Base-by-base conservation (phyloP, 1,140 invertebrate genomes). In the Calosoma granatense region DNA sequence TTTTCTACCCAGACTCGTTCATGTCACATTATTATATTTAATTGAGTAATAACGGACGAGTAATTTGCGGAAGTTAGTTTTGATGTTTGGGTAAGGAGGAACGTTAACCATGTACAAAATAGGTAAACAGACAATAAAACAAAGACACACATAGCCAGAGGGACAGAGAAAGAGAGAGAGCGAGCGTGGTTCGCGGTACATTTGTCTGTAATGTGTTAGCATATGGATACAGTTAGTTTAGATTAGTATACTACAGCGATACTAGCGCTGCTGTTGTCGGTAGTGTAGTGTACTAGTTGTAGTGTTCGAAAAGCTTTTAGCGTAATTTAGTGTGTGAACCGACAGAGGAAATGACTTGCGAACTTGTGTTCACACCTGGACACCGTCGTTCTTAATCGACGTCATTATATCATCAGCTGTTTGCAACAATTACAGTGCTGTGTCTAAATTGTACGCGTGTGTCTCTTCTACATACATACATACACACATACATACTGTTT, bases 291-390 rank as follows among this genome's bases (percentile, higher is more conserved):
- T n/a, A n/a, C n/a, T n/a, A n/a, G n/a, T n/a, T n/a, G n/a, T n/a
- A n/a, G n/a, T n/a, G n/a, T 30, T 6, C 26, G 6, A 30, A 56
- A 51, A 56, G 55, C 55, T 56, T 56, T 56, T 56, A 56, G 55
- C n/a, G 55, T 56, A 56, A 56, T 56, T 57, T 53, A 2, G 17
- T 51, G 47, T 26, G 23, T 53, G 17, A 47, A 47, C 41, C 23
- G 51, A 20, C 43, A 30, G 20, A 61, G 60, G 60, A 61, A 61
- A 56, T 61, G 60, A 61, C 60, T 61, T 61, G 60, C 60, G 56
- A 61, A 22, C 53, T 22, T 22, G 21, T 54, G 21, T 23, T 26
- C 23, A 26, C 53, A 54, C 53, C 23, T 54, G 21, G 23, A 22
- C 21, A 54, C 53, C 11, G 20, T 23, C n/a, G n/a, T 26, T 23